These are phyloP conservation scores for Lepas anatifera DNA, from an alignment of 2,888 invertebrate species.

Conservation along the genomic window DNA sequence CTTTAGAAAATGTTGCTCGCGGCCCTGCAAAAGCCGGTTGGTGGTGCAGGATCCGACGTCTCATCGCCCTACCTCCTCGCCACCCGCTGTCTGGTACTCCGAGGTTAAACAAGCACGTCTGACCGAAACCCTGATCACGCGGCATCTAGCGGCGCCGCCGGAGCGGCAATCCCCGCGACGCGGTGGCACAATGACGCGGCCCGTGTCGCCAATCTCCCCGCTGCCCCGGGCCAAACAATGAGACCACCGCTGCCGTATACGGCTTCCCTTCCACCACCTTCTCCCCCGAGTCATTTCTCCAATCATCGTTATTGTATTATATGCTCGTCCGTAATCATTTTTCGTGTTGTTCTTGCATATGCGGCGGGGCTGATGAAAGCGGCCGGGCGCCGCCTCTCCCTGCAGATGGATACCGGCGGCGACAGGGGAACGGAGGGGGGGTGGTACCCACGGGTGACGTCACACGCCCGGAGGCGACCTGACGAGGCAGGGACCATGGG, in stretches of 20 bases:
- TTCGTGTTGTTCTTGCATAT: not conserved
- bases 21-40: too few relatives aligned
- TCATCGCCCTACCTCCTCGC: too few relatives aligned
- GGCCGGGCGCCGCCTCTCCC: not conserved
- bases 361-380: not conserved
- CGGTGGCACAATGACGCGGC: too few relatives aligned
- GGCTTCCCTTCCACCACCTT: not conserved
- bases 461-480: too few relatives aligned
- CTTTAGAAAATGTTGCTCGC: too few relatives aligned
- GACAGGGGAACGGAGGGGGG: too few relatives aligned
- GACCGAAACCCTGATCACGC: too few relatives aligned
- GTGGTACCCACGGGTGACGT: not conserved
- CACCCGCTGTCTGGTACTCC: too few relatives aligned
- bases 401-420: not conserved
- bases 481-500: too few relatives aligned
- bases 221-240: not conserved
- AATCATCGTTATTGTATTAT: conserved; percentile 10
- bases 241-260: not conserved
- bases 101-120: not conserved
- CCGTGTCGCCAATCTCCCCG: not conserved
- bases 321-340: conserved; percentile 5
- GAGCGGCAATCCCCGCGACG: not conserved
- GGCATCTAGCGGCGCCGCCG: too few relatives aligned
- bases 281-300: conserved; percentile 6
- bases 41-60: too few relatives aligned